phyloP scores from a whole-genome alignment of 2,888 invertebrate genomes.

The Orthonychiurus folsomi region DNA sequence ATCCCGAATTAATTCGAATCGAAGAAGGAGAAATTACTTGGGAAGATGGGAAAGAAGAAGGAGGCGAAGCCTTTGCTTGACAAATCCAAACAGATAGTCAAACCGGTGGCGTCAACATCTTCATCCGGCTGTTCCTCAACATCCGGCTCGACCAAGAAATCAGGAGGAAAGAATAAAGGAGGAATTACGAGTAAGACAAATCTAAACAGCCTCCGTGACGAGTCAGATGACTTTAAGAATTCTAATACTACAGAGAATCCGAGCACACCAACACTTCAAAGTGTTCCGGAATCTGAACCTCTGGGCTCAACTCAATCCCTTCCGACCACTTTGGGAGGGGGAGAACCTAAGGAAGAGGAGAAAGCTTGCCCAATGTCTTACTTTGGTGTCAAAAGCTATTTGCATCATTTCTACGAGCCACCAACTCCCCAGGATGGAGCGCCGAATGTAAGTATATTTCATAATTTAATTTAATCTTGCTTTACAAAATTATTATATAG shows the following conservation, averaged over 20 bases:
- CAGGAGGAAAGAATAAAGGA: no score
- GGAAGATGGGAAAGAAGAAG: neutral
- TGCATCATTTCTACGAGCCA: constrained; percentile 7
- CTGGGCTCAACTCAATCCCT: neutral
- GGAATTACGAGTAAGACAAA: no score
- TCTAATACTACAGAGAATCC: neutral
- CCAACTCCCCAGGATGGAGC: neutral
- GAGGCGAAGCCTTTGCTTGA: neutral
- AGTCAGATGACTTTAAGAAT: no score
- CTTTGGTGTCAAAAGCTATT: constrained; percentile 10
- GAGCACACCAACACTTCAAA: neutral
- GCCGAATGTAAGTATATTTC: neutral
- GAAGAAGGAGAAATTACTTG: neutral
- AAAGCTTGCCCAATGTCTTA: constrained; percentile 4
- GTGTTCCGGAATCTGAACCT: neutral
- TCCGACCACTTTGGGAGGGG: neutral
- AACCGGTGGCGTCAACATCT: no score
- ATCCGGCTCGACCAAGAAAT: no score
- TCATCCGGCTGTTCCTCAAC: no score
- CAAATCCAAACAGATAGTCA: neutral
- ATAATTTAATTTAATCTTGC: no score
- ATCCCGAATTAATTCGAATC: neutral
- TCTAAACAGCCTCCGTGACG: no score
- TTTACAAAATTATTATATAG: no score
- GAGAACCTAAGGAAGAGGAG: neutral